Conservation (phyloP, 1,140 invertebrate genomes). For the Macrosteles quadrilineatus region DNA sequence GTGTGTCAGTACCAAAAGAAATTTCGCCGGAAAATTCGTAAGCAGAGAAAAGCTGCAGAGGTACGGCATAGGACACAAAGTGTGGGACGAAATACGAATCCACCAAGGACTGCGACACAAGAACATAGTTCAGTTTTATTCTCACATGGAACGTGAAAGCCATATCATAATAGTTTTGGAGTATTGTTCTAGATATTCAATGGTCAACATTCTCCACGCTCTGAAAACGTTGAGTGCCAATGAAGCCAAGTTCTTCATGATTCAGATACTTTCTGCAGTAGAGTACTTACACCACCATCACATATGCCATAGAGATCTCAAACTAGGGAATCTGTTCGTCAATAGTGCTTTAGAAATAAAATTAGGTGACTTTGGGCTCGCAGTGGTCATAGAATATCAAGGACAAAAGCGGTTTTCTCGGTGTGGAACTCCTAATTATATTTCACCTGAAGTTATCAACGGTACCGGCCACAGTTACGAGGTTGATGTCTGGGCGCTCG, state of each 20-base stretch:
- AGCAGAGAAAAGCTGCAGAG: constrained; percentile 1
- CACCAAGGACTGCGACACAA: constrained; percentile 65
- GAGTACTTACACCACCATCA: constrained; percentile 67
- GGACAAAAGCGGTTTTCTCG: constrained; percentile 48
- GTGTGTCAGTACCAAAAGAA: neutral
- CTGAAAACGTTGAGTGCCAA: constrained; percentile 67
- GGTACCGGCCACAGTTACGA: constrained; percentile 69
- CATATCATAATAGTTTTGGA: constrained; percentile 76
- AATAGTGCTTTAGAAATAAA: constrained; percentile 71
- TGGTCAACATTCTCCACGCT: constrained; percentile 57
- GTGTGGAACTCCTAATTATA: constrained; percentile 76
- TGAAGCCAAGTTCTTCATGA: constrained; percentile 72
- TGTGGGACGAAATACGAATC: constrained; percentile 66
- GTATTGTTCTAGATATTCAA: constrained; percentile 58
- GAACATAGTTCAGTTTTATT: constrained; percentile 69
- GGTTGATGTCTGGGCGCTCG: constrained; percentile 72
- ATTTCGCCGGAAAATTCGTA: constrained; percentile 26
- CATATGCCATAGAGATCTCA: constrained; percentile 74
- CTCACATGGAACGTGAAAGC: constrained; percentile 70
- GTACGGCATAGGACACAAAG: neutral
- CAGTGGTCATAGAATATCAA: constrained; percentile 41
- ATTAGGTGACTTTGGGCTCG: constrained; percentile 76
- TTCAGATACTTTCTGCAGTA: constrained; percentile 67
- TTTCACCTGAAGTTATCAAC: constrained; percentile 70
- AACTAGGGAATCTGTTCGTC: constrained; percentile 74